Conservation (phyloP, 2,888 invertebrate species). For the Empis livida region DNA sequence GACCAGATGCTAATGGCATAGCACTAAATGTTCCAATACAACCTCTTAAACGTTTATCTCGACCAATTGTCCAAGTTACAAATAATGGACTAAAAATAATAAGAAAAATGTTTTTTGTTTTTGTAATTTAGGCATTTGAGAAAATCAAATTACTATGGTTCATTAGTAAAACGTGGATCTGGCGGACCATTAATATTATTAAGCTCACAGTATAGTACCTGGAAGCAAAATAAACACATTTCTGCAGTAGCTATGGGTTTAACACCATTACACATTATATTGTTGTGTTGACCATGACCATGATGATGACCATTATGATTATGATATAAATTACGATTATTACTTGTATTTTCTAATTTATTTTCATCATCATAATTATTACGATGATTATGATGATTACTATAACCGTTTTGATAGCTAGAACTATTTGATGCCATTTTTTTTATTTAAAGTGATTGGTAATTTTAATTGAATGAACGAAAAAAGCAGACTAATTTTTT, state of each 20-base stretch:
- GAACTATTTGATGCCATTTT: background rate
- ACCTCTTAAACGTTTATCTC: slow-evolving; percentile 86
- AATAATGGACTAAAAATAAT: slow-evolving; percentile 74
- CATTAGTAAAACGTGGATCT: slow-evolving; percentile 85
- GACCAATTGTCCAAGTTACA: slow-evolving; percentile 98
- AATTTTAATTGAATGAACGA: too few relatives aligned
- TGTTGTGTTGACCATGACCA: slow-evolving; percentile 33
- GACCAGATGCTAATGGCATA: slow-evolving; percentile 85
- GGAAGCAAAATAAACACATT: slow-evolving; percentile 99
- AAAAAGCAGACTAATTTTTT: too few relatives aligned
- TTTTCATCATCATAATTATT: background rate
- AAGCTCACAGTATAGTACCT: slow-evolving; percentile 90
- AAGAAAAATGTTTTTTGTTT: background rate
- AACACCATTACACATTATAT: slow-evolving; percentile 12
- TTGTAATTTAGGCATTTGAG: background rate
- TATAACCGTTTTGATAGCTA: background rate
- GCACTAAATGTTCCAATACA: slow-evolving; percentile 99
- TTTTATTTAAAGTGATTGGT: too few relatives aligned
- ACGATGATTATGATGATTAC: background rate
- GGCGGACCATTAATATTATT: slow-evolving; percentile 87
- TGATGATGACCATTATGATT: background rate
- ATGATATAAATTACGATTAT: background rate
- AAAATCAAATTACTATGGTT: slow-evolving; percentile 63
- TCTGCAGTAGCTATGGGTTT: slow-evolving; percentile 67
- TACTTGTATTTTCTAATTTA: background rate